Evolutionary conservation across 2,113 vertebrate genomes (phyloP), one percentile per base, ranked within the genome.

Genomic region (Cavia porcellus): DNA sequence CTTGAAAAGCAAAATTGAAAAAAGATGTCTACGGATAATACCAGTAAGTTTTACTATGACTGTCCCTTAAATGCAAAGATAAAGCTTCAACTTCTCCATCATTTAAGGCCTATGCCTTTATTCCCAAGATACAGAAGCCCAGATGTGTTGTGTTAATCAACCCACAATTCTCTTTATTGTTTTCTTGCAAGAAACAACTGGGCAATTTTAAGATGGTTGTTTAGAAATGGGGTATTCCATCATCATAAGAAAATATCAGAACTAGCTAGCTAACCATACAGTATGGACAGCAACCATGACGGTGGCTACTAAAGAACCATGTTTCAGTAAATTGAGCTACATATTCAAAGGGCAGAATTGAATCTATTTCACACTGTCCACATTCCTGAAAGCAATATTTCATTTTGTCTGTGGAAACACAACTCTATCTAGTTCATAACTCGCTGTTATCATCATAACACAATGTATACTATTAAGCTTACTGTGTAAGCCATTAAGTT

Each of bases 331-430:
- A 79, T 59, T 32, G 13, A 92, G 75, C 35, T 52, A 79, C 30
- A 12, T 55, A 66, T 42, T 84, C 85, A 84, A 11, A 52, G 25
- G 79, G 22, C 1, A 59, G 74, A 93, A 77, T 72, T 79, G 35
- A 79, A 11, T 55, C 45, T 86, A 47, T 55, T 80, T 42, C 11
- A 66, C 20, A 32, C 7, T 62, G 25, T 61, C 28, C 84, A 64
- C 22, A 87, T 85, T 85, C 38, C 66, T 52, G n/a, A 70, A 75
- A 38, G 17, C 62, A 74, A 87, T 17, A 45, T 90, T 96, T 45
- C 14, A 12, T 88, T 77, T 95, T 92, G 42, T 28, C 14, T 95
- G 2, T 52, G 42, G 94, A 90, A 96, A 68, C 50, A 79, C 45
- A 84, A 75, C 28, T 7, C 47, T 88, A 7, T 75, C 80, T 42